phyloP scores from a whole-genome alignment of 1,140 invertebrate species.

The Ephestia elutella region DNA sequence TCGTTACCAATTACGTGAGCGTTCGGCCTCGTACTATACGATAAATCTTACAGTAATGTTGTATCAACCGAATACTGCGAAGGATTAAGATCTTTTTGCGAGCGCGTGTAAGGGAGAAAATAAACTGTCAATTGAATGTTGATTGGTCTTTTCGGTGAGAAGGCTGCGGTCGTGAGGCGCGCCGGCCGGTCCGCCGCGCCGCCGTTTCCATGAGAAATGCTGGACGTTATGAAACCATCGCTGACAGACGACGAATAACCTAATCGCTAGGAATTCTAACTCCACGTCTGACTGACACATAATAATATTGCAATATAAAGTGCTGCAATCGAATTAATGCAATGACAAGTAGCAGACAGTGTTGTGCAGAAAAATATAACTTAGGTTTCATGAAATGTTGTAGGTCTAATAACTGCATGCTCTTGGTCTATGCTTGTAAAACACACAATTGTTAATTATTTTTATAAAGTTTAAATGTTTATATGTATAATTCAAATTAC shows the following conservation, averaged over 20 bases:
- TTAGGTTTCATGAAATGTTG: too few relatives aligned
- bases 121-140: slow-evolving; percentile 37
- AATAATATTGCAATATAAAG: neutral
- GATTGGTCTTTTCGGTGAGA: slow-evolving; percentile 39
- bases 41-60: slow-evolving; percentile 40
- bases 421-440: too few relatives aligned
- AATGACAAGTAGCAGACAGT: too few relatives aligned
- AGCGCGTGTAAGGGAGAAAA: slow-evolving; percentile 43
- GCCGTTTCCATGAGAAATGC: slow-evolving; percentile 33
- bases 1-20: slow-evolving; percentile 64
- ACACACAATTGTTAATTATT: too few relatives aligned
- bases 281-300: neutral
- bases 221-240: slow-evolving; percentile 48
- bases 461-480: too few relatives aligned
- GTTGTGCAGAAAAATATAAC: too few relatives aligned
- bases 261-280: slow-evolving; percentile 3
- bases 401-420: too few relatives aligned
- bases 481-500: too few relatives aligned
- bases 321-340: too few relatives aligned
- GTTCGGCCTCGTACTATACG: slow-evolving; percentile 44
- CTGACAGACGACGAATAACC: slow-evolving; percentile 34
- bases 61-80: slow-evolving; percentile 27
- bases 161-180: slow-evolving; percentile 30
- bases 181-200: slow-evolving; percentile 28
- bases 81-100: slow-evolving; percentile 53